Conservation (phyloP, 2,113 vertebrate species). For the Heptranchias perlo region DNA sequence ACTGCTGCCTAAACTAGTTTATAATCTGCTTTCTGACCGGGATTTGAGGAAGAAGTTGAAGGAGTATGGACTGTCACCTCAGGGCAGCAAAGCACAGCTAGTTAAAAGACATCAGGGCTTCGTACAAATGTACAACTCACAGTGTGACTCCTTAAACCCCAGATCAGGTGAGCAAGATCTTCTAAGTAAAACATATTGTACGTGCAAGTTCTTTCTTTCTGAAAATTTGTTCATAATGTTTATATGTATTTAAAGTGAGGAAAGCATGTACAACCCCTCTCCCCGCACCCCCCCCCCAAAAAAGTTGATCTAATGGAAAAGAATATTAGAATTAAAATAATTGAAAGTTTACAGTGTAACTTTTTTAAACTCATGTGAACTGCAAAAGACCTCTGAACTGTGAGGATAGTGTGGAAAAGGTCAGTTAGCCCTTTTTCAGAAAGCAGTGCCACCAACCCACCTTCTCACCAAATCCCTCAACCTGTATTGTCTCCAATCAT, state of each 20-base stretch:
- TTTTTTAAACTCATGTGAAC: neutral
- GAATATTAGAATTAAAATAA: neutral
- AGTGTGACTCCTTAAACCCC: slow-evolving; percentile 83
- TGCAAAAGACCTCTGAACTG: neutral
- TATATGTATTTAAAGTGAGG: neutral
- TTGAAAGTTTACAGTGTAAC: neutral
- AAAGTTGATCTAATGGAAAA: neutral
- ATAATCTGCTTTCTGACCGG: slow-evolving; percentile 75
- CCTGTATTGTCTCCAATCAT: neutral
- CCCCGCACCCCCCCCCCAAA: neutral
- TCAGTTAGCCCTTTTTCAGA: neutral
- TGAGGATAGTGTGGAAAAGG: neutral
- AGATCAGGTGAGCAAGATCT: slow-evolving; percentile 64
- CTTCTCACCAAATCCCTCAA: neutral
- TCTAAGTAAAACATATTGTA: neutral
- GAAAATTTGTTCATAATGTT: neutral
- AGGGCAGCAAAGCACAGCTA: slow-evolving; percentile 75
- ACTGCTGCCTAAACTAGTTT: slow-evolving; percentile 77
- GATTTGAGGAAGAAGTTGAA: slow-evolving; percentile 78
- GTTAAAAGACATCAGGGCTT: slow-evolving; percentile 79
- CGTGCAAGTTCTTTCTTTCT: neutral
- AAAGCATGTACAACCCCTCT: neutral
- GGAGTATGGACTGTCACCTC: slow-evolving; percentile 67
- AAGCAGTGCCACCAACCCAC: neutral
- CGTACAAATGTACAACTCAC: slow-evolving; percentile 79